A percentile compares a stretch with the other conserved stretches of the same genome.
Evolutionary conservation across 2,888 invertebrate genomes (phyloP).

Genomic region (Lasioglossum oenotherae): DNA sequence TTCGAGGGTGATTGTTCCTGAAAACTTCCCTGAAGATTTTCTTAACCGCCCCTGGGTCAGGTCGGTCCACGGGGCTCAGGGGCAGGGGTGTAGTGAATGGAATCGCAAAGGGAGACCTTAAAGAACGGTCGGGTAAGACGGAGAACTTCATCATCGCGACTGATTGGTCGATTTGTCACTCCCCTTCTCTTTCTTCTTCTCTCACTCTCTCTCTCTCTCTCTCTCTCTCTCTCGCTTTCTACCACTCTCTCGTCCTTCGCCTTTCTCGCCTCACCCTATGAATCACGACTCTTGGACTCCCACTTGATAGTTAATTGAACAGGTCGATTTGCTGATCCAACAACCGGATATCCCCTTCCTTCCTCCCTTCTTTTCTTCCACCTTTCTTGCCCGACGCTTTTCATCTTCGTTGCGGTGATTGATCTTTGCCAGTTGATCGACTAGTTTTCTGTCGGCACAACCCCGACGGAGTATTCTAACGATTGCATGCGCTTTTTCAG

Average conservation of each 20-base stretch:
- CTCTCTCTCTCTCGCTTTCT: conserved; percentile 34
- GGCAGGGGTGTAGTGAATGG: conserved; percentile 47
- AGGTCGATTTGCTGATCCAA: conserved; percentile 75
- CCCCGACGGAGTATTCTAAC: conserved; percentile 61
- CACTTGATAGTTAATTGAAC: conserved; percentile 78
- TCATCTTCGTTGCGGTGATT: conserved; percentile 52
- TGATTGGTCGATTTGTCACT: conserved; percentile 82
- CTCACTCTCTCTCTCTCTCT: conserved; percentile 35
- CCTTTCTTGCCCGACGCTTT: conserved; percentile 17
- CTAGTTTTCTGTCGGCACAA: conserved; percentile 70
- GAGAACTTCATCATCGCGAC: conserved; percentile 81
- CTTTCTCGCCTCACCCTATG: conserved; percentile 61
- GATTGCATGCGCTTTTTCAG: conserved; percentile 26
- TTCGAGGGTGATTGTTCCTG: conserved; percentile 75
- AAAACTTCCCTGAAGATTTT: conserved; percentile 69
- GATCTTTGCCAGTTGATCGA: conserved; percentile 73
- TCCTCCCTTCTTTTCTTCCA: conserved; percentile 18
- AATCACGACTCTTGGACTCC: conserved; percentile 64
- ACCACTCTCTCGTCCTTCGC: conserved; percentile 17
- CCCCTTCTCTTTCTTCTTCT: conserved; percentile 7
- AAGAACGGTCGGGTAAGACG: conserved; percentile 77
- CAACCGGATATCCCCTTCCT: conserved; percentile 49
- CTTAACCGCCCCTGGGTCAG: conserved; percentile 46
- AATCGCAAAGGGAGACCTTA: conserved; percentile 66
- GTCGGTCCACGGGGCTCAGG: conserved; percentile 22